These are phyloP conservation scores for Euproctis similis DNA, from an alignment of 2,888 invertebrate species.

Conservation along the genomic window DNA sequence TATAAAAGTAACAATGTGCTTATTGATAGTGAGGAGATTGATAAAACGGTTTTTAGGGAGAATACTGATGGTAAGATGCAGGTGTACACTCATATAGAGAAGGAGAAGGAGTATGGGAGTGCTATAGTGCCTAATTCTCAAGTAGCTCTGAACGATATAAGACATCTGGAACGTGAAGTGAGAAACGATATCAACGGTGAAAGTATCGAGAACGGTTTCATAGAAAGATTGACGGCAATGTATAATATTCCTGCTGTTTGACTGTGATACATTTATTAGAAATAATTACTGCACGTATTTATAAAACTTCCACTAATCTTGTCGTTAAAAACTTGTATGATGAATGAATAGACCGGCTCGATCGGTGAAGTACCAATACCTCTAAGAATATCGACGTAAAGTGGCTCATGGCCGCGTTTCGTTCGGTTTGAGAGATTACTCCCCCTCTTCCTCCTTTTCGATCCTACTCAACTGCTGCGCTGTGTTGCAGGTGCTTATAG, in stretches of 20 bases:
- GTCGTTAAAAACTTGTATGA: too few species aligned
- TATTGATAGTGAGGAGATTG: slow-evolving; percentile 17
- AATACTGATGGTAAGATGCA: slow-evolving; percentile 59
- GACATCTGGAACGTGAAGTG: slow-evolving; percentile 41
- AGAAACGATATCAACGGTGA: slow-evolving; percentile 41
- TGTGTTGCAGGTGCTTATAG: too few species aligned
- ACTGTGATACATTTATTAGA: slow-evolving; percentile 6
- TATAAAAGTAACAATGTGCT: slow-evolving; percentile 24
- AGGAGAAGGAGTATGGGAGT: slow-evolving; percentile 32
- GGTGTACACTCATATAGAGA: slow-evolving; percentile 53
- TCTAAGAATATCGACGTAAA: too few species aligned
- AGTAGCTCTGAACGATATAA: slow-evolving; percentile 35
- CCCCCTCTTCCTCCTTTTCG: too few species aligned
- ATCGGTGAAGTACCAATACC: too few species aligned
- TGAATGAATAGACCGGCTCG: too few species aligned
- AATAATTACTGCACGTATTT: too few species aligned
- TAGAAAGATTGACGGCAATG: slow-evolving; percentile 52
- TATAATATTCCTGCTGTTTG: slow-evolving; percentile 54
- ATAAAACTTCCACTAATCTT: too few species aligned
- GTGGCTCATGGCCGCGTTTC: too few species aligned
- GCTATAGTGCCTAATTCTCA: slow-evolving; percentile 28
- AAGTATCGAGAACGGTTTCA: slow-evolving; percentile 44
- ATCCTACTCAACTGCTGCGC: too few species aligned
- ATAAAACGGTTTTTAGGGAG: slow-evolving; percentile 29
- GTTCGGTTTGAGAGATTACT: too few species aligned